Evolutionary conservation across 1,140 invertebrate species (phyloP).

Genomic region (Uloborus diversus): DNA sequence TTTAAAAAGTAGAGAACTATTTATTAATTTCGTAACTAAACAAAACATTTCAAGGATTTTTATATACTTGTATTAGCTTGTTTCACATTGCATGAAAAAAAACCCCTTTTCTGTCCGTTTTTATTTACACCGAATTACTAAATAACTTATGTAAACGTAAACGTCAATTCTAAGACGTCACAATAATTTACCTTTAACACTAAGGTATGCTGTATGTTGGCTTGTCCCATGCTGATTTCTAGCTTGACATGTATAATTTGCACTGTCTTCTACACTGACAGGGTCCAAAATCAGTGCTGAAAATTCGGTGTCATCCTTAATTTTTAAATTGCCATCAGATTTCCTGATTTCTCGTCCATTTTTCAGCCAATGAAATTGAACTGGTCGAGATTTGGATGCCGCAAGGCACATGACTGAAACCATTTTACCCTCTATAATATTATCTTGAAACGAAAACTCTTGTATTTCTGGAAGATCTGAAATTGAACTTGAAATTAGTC

Average conservation of each 20-base stretch:
- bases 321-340: neutral
- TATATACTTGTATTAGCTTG: too few species aligned
- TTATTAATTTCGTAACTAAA: too few species aligned
- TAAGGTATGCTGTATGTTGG: slow-evolving; percentile 32
- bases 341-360: slow-evolving; percentile 42
- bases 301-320: slow-evolving; percentile 39
- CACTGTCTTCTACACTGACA: slow-evolving; percentile 72
- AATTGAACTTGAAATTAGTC: too few species aligned
- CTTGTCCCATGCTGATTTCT: slow-evolving; percentile 40
- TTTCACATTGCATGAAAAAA: too few species aligned
- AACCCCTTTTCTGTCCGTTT: too few species aligned
- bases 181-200: slow-evolving; percentile 28
- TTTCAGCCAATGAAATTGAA: slow-evolving; percentile 49
- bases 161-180: too few species aligned
- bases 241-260: slow-evolving; percentile 60
- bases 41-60: too few species aligned
- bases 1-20: too few species aligned
- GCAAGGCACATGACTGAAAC: slow-evolving; percentile 31
- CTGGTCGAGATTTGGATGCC: neutral
- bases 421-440: slow-evolving; percentile 20
- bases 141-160: too few species aligned
- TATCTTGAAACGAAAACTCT: slow-evolving; percentile 38
- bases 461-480: slow-evolving; percentile 27
- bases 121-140: too few species aligned
- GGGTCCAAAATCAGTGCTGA: slow-evolving; percentile 74